Percentiles rank a stretch among this genome's conserved stretches.
Evolutionary conservation across 2,113 vertebrate species (phyloP).

Genomic region (Cryptotis parvus): DNA sequence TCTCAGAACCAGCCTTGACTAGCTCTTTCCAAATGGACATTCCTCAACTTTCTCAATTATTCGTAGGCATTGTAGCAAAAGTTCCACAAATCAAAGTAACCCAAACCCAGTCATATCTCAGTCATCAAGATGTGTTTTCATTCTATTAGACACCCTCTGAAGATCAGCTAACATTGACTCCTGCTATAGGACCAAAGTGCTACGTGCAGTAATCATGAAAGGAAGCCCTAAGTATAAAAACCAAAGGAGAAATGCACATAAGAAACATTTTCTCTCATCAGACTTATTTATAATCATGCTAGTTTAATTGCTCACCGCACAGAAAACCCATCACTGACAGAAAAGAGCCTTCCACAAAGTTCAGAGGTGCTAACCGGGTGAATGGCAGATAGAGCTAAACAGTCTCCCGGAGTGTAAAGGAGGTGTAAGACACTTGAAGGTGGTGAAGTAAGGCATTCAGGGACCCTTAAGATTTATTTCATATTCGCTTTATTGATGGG

Average conservation of each 20-base stretch:
- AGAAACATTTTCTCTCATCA: constrained; percentile 16
- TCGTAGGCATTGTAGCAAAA: background rate
- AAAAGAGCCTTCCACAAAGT: too few species aligned
- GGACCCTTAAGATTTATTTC: too few species aligned
- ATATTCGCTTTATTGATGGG: too few species aligned
- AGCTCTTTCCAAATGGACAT: background rate
- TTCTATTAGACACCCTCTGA: background rate
- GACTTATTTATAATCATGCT: background rate
- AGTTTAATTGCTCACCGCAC: too few species aligned
- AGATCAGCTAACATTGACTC: background rate
- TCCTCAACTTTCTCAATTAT: background rate
- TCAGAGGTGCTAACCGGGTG: too few species aligned
- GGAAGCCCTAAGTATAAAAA: background rate
- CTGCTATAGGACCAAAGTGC: background rate
- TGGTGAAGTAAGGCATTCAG: too few species aligned
- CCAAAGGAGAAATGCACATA: background rate
- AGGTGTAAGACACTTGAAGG: too few species aligned
- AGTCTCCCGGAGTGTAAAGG: too few species aligned
- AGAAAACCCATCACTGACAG: too few species aligned
- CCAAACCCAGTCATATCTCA: background rate
- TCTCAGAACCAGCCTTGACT: background rate
- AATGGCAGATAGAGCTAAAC: too few species aligned
- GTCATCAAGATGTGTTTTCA: background rate
- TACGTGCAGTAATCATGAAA: constrained; percentile 16
- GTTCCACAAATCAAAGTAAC: background rate